Evolutionary conservation across 2,797 vertebrate genomes (phyloP), one percentile per base, ranked within the genome.

Genomic region (Selene dorsalis): DNA sequence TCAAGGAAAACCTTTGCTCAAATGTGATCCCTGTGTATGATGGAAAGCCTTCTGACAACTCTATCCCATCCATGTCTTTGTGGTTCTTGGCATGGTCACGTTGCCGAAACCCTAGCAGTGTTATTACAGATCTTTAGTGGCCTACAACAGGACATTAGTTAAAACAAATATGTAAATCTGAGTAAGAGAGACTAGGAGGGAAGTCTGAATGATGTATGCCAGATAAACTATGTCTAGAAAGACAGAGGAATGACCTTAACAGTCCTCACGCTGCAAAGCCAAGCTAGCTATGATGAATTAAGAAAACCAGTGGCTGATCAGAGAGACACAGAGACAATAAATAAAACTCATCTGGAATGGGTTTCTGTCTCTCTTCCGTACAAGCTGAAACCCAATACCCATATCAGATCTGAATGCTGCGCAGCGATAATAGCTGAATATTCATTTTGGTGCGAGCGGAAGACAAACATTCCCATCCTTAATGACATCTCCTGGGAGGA

Each of bases 401-500:
- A 69, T 86, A 92, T 90, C 90, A 88, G 90, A 92, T 93, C 83
- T 88, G 86, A 93, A 92, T 77, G 89, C 86, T 64, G 86, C 57
- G 86, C 85, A 84, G 87, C 65, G 67, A 88, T 90, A 92, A 89
- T 89, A 92, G 92, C 84, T 92, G 88, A 93, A 94, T 93, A 92
- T 93, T 93, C 86, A 93, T 92, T 91, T 92, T 89, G 75, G 88
- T 86, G 82, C 73, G 64, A 93, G 92, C 85, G 89, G 90, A 93
- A 94, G 89, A 93, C 91, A 94, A 94, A 94, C 93, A 94, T 91
- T 92, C 91, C 84, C 82, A 75, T 93, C 88, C 93, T 91, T 94
- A 93, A 94, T 92, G 92, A 91, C 88, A 84, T 90, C 93, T 94
- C 93, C 65, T 53, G 88, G 89, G 91, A 94, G 93, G 90, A 93